Base-by-base conservation (phyloP, 2,113 vertebrate genomes). In the Perccottus glenii region DNA sequence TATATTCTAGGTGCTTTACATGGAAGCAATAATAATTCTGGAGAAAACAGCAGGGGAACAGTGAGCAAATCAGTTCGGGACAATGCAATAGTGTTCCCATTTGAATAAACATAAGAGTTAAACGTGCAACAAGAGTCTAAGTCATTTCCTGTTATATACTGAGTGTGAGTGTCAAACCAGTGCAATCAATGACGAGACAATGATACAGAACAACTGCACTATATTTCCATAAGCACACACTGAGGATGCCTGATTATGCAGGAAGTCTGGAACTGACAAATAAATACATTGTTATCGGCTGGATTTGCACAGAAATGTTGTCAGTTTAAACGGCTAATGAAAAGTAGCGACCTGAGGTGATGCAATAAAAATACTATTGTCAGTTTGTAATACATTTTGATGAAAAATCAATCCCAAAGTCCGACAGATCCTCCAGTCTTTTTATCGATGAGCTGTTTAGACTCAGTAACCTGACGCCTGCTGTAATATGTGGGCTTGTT, bases 401-500 rank as follows among this genome's bases (percentile, higher is more conserved):
- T 75, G 3, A 12, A 45, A 56, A 50, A 71, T 61, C 72, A 56
- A 15, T 70, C 16, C 19, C 11, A 2, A 15, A 16, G 19, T 42
- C 43, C 64, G 61, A 48, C 46, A 35, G 33, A 70, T 59, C 2
- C 4, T 43, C 68, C 35, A 59, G 46, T 58, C 47, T 45, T 45
- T 46, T 56, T 36, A 53, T 60, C 12, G 16, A 67, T 38, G 58
- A 70, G 63, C 55, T 48, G 46, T 56, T 67, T 19, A 14, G 33
- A 50, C 53, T 58, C 5, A 5, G 42, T 63, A 48, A 10, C 4
- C 45, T 45, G 56, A 42, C 60, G 51, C 56, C 64, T 63, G 42
- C 58, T 80, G 59, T 64, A 60, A 68, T 45, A 71, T 49, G 68
- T 33, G 50, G 44, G 36, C 51, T 62, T 70, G 83, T 81, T 85